Conservation (phyloP, 2,113 vertebrate species). For the Cyanoramphus novaezelandiae region DNA sequence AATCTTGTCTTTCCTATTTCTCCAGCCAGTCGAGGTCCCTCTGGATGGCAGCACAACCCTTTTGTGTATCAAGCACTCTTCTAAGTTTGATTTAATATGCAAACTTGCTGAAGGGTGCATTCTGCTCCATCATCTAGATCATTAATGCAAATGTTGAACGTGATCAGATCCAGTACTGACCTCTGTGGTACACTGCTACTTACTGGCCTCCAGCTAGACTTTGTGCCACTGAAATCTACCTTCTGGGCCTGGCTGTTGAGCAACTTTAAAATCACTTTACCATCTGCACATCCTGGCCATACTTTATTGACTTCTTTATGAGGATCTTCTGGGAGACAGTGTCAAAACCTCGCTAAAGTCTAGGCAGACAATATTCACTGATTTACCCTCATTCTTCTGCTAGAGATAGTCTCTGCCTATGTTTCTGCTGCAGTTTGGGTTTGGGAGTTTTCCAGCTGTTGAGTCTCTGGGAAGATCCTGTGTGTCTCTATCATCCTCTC, state of each 20-base stretch:
- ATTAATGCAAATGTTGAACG: not conserved
- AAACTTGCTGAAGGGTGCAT: not conserved
- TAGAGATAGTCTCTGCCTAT: not conserved
- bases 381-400: not conserved
- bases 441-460: not conserved
- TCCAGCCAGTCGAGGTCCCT: not conserved
- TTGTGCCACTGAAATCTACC: not conserved
- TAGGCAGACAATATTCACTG: not conserved
- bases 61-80: not conserved
- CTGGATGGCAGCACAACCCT: not conserved
- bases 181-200: not conserved
- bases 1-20: not conserved
- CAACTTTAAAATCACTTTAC: not conserved
- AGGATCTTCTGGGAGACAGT: not conserved
- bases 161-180: not conserved
- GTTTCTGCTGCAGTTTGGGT: not conserved
- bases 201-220: not conserved
- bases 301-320: not conserved
- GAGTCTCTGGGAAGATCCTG: not conserved
- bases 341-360: not conserved
- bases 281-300: not conserved
- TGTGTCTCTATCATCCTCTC: not conserved
- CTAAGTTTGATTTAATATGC: not conserved
- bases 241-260: not conserved
- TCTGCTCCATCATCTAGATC: not conserved